These are phyloP conservation scores for Belgica antarctica DNA, from an alignment of 2,888 invertebrate genomes.

Conservation along the genomic window DNA sequence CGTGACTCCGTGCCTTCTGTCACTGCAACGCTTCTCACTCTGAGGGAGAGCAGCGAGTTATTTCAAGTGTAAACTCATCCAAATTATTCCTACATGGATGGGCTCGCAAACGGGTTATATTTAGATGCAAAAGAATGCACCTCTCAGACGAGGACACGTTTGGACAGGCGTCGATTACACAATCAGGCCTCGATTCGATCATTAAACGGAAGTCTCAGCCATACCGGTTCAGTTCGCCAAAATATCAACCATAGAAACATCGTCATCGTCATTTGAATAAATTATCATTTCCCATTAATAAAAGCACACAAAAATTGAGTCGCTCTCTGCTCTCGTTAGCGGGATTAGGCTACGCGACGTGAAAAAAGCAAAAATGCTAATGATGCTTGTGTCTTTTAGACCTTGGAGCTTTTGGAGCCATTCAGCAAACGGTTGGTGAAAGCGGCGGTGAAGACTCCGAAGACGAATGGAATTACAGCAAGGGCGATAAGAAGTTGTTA, in stretches of 20 bases:
- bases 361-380: slow-evolving; percentile 32
- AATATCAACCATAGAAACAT: neutral
- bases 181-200: neutral
- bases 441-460: slow-evolving; percentile 70
- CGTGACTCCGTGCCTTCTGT: neutral
- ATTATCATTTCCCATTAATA: slow-evolving; percentile 42
- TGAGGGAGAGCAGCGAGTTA: neutral
- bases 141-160: neutral
- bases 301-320: slow-evolving; percentile 29
- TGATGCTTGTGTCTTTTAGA: slow-evolving; percentile 41
- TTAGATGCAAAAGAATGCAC: slow-evolving; percentile 10
- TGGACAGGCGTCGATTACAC: slow-evolving; percentile 12
- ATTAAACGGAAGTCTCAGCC: neutral
- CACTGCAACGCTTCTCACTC: neutral
- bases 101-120: neutral
- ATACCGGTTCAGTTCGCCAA: slow-evolving; percentile 20
- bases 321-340: slow-evolving; percentile 1
- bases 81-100: slow-evolving; percentile 12
- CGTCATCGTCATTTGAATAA: slow-evolving; percentile 41
- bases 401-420: slow-evolving; percentile 26
- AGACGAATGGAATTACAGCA: slow-evolving; percentile 86
- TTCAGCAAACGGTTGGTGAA: slow-evolving; percentile 52
- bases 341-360: neutral
- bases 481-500: slow-evolving; percentile 60
- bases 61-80: slow-evolving; percentile 5